Base-by-base conservation (phyloP, 1,140 invertebrate species). In the Aphidius gifuensis region DNA sequence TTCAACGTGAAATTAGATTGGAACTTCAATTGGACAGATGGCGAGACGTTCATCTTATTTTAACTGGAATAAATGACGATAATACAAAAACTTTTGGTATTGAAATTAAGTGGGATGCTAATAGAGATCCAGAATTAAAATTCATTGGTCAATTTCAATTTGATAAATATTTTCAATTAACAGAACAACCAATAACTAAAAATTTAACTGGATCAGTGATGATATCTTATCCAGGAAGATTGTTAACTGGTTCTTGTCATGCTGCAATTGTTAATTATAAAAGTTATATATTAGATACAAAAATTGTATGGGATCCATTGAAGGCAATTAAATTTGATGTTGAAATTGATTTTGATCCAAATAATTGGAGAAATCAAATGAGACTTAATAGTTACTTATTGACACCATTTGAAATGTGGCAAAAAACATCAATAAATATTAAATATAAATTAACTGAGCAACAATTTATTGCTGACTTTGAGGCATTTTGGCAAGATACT, bases 81-180 rank as follows among this genome's bases (percentile, higher is more conserved):
- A 70, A 77, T 21, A 82, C 83, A 16, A 89, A 90, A 69, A 85
- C 87, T 57, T 76, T 87, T 5, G 87, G 85, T 1, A 73, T 89
- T 0, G 88, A 89, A 61, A 69, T 93, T 0, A 91, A 91, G 68
- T 93, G 90, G 90, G 90, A 93, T 70, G 89, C 89, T 0, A 92
- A 91, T 76, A 82, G 91, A 8, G 89, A 93, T 81, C 90, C 90
- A 0, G 85, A 85, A 47, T 83, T 90, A 68, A 88, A 88, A 71
- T 72, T 90, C 85, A 0, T 82, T 81, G 16, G 16, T 16, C 16
- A 16, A 50, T 72, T 88, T 1, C 81, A 84, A 7, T 67, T 86
- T 3, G 74, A 79, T 51, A 81, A 74, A 71, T 51, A 62, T 76
- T 58, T 45, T 21, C 16, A 70, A 70, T 0, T 62, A 40, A 43